These are phyloP conservation scores for Palythoa heliodiscus DNA, from an alignment of 92 coral and sea anemone species.

Conservation along the genomic window DNA sequence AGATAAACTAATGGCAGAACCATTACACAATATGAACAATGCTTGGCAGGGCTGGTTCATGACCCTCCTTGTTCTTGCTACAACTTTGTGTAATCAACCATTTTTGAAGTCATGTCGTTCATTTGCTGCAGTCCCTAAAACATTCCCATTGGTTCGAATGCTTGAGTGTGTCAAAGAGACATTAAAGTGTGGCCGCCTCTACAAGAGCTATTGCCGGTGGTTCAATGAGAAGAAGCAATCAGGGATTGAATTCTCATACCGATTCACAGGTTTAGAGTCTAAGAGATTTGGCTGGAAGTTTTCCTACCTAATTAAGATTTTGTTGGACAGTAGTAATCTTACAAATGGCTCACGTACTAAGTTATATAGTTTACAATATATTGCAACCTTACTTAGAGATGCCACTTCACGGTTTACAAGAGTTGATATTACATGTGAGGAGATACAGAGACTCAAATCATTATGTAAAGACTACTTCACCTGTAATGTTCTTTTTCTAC, in stretches of 20 bases:
- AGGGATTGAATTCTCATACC: constrained; percentile 38
- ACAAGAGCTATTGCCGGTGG: constrained; percentile 41
- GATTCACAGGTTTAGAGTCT: constrained; percentile 45
- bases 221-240: constrained; percentile 41
- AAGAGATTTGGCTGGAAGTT: constrained; percentile 31
- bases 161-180: constrained; percentile 42
- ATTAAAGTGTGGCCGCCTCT: constrained; percentile 45
- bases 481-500: constrained; percentile 29
- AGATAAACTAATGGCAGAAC: constrained; percentile 51
- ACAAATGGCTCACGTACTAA: neutral
- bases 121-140: constrained; percentile 24
- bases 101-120: constrained; percentile 35
- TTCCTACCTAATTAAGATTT: neutral
- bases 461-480: constrained; percentile 54
- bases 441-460: constrained; percentile 33
- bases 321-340: neutral
- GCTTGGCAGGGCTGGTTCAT: constrained; percentile 70
- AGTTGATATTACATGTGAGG: constrained; percentile 41
- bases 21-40: constrained; percentile 57
- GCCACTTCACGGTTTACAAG: constrained; percentile 46
- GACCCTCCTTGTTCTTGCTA: constrained; percentile 38
- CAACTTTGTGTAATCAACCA: constrained; percentile 15
- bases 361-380: neutral
- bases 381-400: constrained; percentile 37
- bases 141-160: constrained; percentile 28